Evolutionary conservation across 2,797 vertebrate genomes (phyloP), one percentile per base, ranked within the genome.

Genomic region (Phrynocephalus forsythii): DNA sequence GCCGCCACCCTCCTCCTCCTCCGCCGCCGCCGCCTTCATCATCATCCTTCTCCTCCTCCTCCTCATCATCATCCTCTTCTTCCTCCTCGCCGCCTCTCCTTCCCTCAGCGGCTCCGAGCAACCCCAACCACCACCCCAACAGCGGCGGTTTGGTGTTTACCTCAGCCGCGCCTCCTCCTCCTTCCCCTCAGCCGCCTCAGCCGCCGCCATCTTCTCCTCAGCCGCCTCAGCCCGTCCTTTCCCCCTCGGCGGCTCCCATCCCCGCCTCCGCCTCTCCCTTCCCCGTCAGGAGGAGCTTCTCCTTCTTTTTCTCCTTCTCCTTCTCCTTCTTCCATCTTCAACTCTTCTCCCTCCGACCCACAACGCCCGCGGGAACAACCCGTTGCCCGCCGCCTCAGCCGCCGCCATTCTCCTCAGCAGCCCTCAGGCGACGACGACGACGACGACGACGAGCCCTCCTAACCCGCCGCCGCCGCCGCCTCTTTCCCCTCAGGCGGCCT

Each of bases 341-440:
- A 44, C 38, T 44, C 38, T 3, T 44, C 56, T 60, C 15, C 15
- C 60, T 97, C 89, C 87, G 73, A 83, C 90, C 83, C 88, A 86
- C 89, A 91, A 93, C 97, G 60, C 60, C 60, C 60, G 60, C 71
- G 66, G 66, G 3, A 97, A 94, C 6, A 63, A 63, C 60, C 60
- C 60, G 10, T 63, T 63, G 60, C 60, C 60, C 18, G 60, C 38
- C 38, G 38, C 38, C 38, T 13, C 60, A 15, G 60, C 38, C 38
- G 38, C 38, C 38, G 38, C 38, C 38, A 44, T 44, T 44, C 38
- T 44, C 38, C 38, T 44, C 38, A 44, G 38, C 9, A 60, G 60
- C 18, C 18, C 98, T 16, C 97, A 97, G 93, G 71, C 97, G 69
- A 97, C 97, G 88, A 95, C 94, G 15, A 20, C n/a, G n/a, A n/a